Base-by-base conservation (phyloP, 2,113 vertebrate species). In the Echinops telfairi region DNA sequence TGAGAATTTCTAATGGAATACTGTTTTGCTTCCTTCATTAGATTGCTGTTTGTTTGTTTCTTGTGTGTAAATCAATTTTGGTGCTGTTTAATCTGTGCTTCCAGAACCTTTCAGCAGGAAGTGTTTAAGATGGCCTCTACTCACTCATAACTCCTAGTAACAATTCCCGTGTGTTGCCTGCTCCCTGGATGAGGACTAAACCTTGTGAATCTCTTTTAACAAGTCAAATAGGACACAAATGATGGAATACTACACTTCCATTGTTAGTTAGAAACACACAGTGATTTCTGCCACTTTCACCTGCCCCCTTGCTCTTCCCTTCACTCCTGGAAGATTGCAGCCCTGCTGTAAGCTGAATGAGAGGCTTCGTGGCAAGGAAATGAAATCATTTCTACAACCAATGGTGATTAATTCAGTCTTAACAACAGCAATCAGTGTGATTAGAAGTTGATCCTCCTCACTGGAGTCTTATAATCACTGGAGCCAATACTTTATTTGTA, bases 301-400 rank as follows among this genome's bases (percentile, higher is more conserved):
- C 2, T 19, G 71, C 31, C 76, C 76, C 75, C n/a, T n/a, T 84
- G 27, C 88, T 53, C 3, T 75, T 33, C 79, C 66, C 2, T 62
- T 94, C 38, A 17, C 7, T 62, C n/a, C 6, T 36, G 27, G 16
- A 8, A 94, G 62, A 31, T 27, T 83, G 17, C 40, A 9, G 10
- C 53, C 19, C 3, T 73, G 25, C 8, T 68, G 36, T 33, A 33
- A 20, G n/a, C 12, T 36, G 40, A 25, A 68, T 27, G 9, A 47
- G 1, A 29, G 3, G 6, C 1, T 15, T 20, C 12, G 1, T 53
- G 25, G 2, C 2, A 29, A 64, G 47, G 5, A 29, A 33, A 3
- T 38, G 6, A 29, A 33, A 3, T 38, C 4, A 64, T 38, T 33
- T 83, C 31, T 8, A 6, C 19, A 10, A 4, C 15, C 27, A 60